A percentile compares a stretch with the other conserved stretches of the same genome.
Conservation (phyloP, 2,888 invertebrate genomes). For the Choristoneura rosaceana region DNA sequence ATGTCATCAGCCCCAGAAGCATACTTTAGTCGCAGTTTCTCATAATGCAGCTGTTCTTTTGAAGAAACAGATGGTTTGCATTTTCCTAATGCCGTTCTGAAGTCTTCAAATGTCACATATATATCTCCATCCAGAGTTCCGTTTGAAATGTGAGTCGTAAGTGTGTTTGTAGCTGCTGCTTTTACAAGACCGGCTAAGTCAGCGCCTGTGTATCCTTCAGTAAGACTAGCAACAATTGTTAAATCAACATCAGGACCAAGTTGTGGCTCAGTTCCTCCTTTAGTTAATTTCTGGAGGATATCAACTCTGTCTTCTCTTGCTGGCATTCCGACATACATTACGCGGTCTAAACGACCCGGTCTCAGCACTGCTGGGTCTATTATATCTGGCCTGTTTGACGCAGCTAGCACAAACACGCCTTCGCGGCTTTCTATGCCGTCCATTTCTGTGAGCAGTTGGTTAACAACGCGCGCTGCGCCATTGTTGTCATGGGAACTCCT, state of each 20-base stretch:
- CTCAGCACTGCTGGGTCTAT: conserved; percentile 97
- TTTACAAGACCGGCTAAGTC: conserved; percentile 96
- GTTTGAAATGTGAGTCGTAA: conserved; percentile 90
- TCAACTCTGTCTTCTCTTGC: conserved; percentile 91
- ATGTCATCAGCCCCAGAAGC: conserved; percentile 82
- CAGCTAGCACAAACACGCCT: conserved; percentile 97
- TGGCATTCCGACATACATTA: conserved; percentile 96
- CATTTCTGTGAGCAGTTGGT: conserved; percentile 99
- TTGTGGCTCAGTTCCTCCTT: conserved; percentile 93
- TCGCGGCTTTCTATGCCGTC: conserved; percentile 97
- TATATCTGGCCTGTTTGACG: conserved; percentile 98
- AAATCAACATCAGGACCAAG: conserved; percentile 92
- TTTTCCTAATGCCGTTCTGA: conserved; percentile 90
- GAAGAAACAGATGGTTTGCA: conserved; percentile 94
- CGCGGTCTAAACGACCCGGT: conserved; percentile 94
- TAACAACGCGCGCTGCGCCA: conserved; percentile 95
- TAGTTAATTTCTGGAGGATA: conserved; percentile 95
- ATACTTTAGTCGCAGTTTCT: conserved; percentile 89
- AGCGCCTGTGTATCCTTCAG: conserved; percentile 95
- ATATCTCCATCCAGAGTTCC: conserved; percentile 83
- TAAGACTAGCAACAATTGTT: conserved; percentile 87
- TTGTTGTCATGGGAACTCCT: conserved; percentile 90
- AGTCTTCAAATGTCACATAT: conserved; percentile 89
- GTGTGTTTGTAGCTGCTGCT: conserved; percentile 93
- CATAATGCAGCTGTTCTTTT: conserved; percentile 92